Evolutionary conservation across 2,888 invertebrate genomes (phyloP).

Genomic region (Phortica okadai): DNA sequence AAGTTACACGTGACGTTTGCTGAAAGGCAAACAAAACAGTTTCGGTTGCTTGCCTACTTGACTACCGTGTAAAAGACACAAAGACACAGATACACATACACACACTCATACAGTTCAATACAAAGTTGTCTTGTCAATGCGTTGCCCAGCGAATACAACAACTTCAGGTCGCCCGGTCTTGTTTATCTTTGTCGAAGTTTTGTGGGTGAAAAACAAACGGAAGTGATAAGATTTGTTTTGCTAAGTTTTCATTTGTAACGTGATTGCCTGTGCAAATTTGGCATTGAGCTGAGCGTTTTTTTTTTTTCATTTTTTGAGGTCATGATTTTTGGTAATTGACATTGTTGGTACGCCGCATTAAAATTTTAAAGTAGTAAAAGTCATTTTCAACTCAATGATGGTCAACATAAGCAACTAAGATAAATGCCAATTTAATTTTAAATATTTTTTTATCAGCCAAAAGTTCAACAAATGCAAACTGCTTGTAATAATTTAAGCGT

Average conservation of each 20-base stretch:
- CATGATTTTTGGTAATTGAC: background rate
- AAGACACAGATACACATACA: background rate
- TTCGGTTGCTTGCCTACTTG: background rate
- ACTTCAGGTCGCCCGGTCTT: slow-evolving; percentile 12
- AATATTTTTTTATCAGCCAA: background rate
- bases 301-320: background rate
- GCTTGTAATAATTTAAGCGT: background rate
- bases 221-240: slow-evolving; percentile 61
- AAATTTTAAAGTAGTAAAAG: background rate
- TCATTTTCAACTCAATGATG: background rate
- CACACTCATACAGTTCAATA: background rate
- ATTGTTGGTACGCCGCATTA: background rate
- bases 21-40: too few relatives aligned
- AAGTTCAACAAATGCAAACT: slow-evolving; percentile 26
- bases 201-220: slow-evolving; percentile 38
- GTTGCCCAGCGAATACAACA: background rate
- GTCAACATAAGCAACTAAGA: slow-evolving; percentile 26
- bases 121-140: background rate
- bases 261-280: background rate
- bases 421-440: slow-evolving; percentile 51
- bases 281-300: background rate
- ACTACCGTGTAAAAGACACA: background rate
- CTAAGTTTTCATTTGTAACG: slow-evolving; percentile 4
- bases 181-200: slow-evolving; percentile 47
- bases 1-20: too few relatives aligned